Evolutionary conservation across 2,797 vertebrate species (phyloP).

Genomic region (Microctenopoma stevenorrisi): DNA sequence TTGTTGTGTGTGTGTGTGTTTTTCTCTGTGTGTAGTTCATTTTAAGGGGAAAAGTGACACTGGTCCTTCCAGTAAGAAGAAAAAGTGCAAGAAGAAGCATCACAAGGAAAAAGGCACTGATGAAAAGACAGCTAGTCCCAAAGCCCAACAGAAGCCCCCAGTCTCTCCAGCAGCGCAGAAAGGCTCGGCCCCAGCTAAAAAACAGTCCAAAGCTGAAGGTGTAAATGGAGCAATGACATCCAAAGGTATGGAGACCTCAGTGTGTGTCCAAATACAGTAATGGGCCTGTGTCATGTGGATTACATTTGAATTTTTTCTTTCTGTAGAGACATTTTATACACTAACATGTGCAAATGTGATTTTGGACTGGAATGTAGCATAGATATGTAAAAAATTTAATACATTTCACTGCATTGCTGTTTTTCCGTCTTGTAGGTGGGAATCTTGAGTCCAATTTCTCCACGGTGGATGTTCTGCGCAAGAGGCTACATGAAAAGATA

Average conservation of each 20-base stretch:
- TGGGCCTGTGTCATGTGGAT: neutral
- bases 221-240: constrained; percentile 41
- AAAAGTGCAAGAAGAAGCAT: constrained; percentile 81
- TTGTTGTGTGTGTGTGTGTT: neutral
- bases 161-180: constrained; percentile 45
- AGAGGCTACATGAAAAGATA: constrained; percentile 93
- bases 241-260: constrained; percentile 51
- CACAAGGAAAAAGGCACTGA: constrained; percentile 54
- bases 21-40: constrained; percentile 71
- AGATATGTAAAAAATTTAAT: neutral
- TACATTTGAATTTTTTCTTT: no score
- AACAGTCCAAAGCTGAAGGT: constrained; percentile 19
- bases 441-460: constrained; percentile 70
- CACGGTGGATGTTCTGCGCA: constrained; percentile 87
- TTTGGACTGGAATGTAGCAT: no score
- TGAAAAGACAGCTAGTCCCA: constrained; percentile 45
- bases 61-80: constrained; percentile 81
- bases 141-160: constrained; percentile 43
- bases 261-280: neutral
- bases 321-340: neutral
- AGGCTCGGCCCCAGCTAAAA: constrained; percentile 10
- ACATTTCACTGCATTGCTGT: neutral
- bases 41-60: constrained; percentile 69
- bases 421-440: constrained; percentile 65
- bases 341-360: neutral